Base-by-base conservation (phyloP, 2,797 vertebrate species). In the Sorex maritimensis region DNA sequence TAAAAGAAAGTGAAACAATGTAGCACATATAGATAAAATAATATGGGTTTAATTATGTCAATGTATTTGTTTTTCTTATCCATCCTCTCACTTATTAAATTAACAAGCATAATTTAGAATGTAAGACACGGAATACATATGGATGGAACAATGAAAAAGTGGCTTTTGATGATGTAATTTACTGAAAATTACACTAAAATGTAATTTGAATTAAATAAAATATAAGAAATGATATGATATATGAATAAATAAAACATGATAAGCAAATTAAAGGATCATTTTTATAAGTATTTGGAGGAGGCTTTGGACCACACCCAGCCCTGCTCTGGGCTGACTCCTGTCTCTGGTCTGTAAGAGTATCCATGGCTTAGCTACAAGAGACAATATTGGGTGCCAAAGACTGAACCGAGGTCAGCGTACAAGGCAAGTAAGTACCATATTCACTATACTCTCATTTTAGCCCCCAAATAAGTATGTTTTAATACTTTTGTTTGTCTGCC, bases 101-200 rank as follows among this genome's bases (percentile, higher is more conserved):
- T n/a, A 75, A 38, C 1, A 38, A 19, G 44, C n/a, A 23, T 6
- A 44, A 44, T 93, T 94, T 83, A 83, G 52, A 28, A 26, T 63
- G 15, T n/a, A 28, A 90, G 5, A 0, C 2, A 41, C 9, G 90
- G 17, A 34, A 46, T 84, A 79, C 10, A 58, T 17, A 38, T 14
- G 23, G 10, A 23, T 4, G 8, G 11, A 74, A 90, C 84, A 67
- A 58, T 23, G 1, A 1, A 1, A 67, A 8, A 19, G 6, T 65
- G 6, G 65, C 6, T 15, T 86, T 86, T 58, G 7, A 77, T 79
- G 11, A 81, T 12, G 30, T 5, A 68, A 2, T 0, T 79, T 83
- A 79, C 6, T 61, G 7, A 11, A 4, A 74, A 79, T 5, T 41
- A 21, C 11, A 24, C 0, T n/a, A 6, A 0, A 1, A 2, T 49